phyloP scores from a whole-genome alignment of 1,140 invertebrate genomes.

The Diorhabda carinulata region DNA sequence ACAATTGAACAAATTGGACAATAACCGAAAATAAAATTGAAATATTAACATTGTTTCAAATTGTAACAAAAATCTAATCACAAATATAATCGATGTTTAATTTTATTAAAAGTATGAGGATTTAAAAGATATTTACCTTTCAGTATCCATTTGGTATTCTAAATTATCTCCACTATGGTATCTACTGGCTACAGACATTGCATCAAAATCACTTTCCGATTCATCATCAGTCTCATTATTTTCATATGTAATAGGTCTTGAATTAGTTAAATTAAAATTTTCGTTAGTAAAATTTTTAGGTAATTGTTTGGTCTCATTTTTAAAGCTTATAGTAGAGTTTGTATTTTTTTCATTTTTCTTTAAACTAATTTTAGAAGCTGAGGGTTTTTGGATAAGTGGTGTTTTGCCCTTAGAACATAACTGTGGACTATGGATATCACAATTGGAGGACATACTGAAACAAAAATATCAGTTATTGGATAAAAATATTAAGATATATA shows the following conservation, averaged over 20 bases:
- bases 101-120: too few relatives aligned
- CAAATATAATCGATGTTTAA: too few relatives aligned
- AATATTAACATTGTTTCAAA: too few relatives aligned
- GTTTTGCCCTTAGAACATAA: background rate
- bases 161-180: conserved; percentile 40
- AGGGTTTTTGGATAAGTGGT: background rate
- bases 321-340: background rate
- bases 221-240: background rate
- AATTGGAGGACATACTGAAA: too few relatives aligned
- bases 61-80: too few relatives aligned
- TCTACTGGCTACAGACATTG: conserved; percentile 42
- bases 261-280: background rate
- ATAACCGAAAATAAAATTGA: too few relatives aligned
- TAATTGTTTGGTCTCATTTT: background rate
- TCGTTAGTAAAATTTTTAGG: background rate
- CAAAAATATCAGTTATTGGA: too few relatives aligned
- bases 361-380: background rate
- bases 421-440: too few relatives aligned
- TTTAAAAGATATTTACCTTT: conserved; percentile 28
- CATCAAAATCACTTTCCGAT: conserved; percentile 34
- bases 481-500: too few relatives aligned
- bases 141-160: conserved; percentile 39
- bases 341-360: background rate
- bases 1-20: too few relatives aligned
- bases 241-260: background rate